Percentiles rank a stretch among this genome's conserved stretches.
These are phyloP conservation scores for Schlechtendalia chinensis DNA, from an alignment of 1,140 invertebrate species.

Conservation along the genomic window DNA sequence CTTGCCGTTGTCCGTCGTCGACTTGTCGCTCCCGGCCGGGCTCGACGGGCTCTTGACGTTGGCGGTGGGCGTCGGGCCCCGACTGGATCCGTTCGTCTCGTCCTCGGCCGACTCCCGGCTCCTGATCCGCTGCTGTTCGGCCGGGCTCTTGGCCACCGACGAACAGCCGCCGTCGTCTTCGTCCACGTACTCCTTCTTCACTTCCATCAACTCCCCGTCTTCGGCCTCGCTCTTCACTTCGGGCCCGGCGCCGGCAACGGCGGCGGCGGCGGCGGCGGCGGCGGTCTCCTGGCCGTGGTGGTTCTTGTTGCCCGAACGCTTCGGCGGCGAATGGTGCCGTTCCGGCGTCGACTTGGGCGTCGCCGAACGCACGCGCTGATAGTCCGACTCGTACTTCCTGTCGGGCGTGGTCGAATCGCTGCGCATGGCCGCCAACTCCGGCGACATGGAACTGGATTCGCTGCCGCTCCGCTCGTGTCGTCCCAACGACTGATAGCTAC, in stretches of 20 bases:
- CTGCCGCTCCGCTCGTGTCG: conserved; percentile 72
- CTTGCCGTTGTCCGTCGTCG: conserved; percentile 67
- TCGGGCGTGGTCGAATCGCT: conserved; percentile 75
- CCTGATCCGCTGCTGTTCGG: conserved; percentile 53
- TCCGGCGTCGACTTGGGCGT: conserved; percentile 29
- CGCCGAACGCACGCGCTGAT: conserved; percentile 59
- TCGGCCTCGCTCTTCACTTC: conserved; percentile 58
- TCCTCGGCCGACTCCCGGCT: conserved; percentile 54
- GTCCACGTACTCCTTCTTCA: conserved; percentile 51
- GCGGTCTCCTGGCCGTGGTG: conserved; percentile 59
- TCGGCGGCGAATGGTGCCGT: conserved; percentile 51
- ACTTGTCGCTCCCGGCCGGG: conserved; percentile 71
- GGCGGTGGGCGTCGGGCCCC: conserved; percentile 55
- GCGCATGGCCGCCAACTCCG: conserved; percentile 67
- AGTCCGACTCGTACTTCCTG: conserved; percentile 64
- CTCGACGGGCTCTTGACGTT: conserved; percentile 63
- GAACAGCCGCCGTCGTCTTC: background rate
- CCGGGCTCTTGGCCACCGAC: conserved; percentile 53
- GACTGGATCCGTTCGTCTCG: conserved; percentile 54
- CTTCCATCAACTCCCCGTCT: background rate
- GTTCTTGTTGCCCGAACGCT: conserved; percentile 55
- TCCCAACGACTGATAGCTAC: conserved; percentile 54
- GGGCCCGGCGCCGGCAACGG: no score
- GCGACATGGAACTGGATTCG: conserved; percentile 78
- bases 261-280: no score